Evolutionary conservation across 1,140 invertebrate genomes (phyloP), one percentile per base, ranked within the genome.

Genomic region (Thaumetopoea pityocampa): DNA sequence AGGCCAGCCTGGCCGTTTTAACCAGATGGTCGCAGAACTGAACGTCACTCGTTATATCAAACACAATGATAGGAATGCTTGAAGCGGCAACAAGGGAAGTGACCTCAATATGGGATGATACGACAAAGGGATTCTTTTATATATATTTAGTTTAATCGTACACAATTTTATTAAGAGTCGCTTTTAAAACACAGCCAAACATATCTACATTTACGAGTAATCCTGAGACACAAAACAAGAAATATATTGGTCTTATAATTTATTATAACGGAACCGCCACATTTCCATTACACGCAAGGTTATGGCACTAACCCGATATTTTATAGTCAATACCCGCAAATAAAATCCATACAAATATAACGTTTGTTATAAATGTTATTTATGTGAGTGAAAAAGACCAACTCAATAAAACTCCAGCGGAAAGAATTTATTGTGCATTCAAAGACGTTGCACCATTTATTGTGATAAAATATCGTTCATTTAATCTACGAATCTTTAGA

Each of bases 161-260:
- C n/a, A n/a, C n/a, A n/a, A n/a, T n/a, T n/a, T n/a, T n/a, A n/a
- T n/a, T n/a, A n/a, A n/a, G n/a, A n/a, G n/a, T n/a, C n/a, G n/a
- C n/a, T n/a, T n/a, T n/a, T n/a, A n/a, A n/a, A n/a, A n/a, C n/a
- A n/a, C n/a, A n/a, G n/a, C n/a, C n/a, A n/a, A n/a, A n/a, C 4
- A 19, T 19, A 4, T 7, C 24, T 30, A 43, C 19, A 14, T 33
- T 17, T 20, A n/a, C 15, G 28, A 42, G 32, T 42, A 33, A 26
- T 43, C 29, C 33, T 20, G 3, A 27, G 19, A 41, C 8, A 43
- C 20, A 34, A 43, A 33, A 26, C 22, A 43, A 30, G 24, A 41
- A 32, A 17, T 29, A 33, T 34, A 12, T n/a, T 8, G 27, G 6
- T 22, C 26, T 34, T 43, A 16, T 30, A 30, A 41, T 43, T 29